A percentile compares a stretch with the other conserved stretches of the same genome.
phyloP scores from a whole-genome alignment of 1,140 invertebrate species.

The Cherax destructor region DNA sequence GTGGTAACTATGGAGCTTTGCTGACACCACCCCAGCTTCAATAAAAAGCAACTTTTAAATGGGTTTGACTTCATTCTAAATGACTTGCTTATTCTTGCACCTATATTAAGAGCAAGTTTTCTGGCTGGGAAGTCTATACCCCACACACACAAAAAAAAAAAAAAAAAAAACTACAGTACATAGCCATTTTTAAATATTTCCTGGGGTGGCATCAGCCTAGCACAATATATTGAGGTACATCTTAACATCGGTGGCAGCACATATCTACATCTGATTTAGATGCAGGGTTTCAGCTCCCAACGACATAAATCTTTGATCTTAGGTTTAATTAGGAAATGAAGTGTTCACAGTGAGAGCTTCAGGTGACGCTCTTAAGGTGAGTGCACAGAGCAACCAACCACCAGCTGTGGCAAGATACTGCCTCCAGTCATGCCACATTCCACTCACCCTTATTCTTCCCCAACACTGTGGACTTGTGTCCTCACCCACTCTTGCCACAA shows the following conservation, averaged over 20 bases:
- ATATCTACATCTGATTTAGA: constrained; percentile 3
- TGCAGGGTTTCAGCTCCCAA: constrained; percentile 10
- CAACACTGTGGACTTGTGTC: not conserved
- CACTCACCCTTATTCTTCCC: not conserved
- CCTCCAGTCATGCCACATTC: constrained; percentile 33
- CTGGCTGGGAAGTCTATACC: no score
- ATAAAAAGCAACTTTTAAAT: not conserved
- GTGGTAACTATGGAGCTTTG: constrained; percentile 48
- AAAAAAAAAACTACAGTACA: not conserved
- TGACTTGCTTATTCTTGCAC: no score
- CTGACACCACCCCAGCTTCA: constrained; percentile 14
- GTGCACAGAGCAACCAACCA: constrained; percentile 29
- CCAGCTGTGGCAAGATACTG: constrained; percentile 9
- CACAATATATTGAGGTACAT: not conserved
- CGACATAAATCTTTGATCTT: not conserved
- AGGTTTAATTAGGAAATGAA: constrained; percentile 20
- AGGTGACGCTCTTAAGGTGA: constrained; percentile 25
- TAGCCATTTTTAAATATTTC: not conserved
- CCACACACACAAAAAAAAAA: no score
- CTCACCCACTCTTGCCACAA: not conserved
- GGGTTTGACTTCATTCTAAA: no score
- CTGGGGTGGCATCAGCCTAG: constrained; percentile 27
- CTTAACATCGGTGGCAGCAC: constrained; percentile 8
- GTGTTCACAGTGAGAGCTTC: constrained; percentile 2
- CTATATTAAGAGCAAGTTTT: no score